phyloP scores from a whole-genome alignment of 2,888 invertebrate genomes.

The Papilio demoleus region DNA sequence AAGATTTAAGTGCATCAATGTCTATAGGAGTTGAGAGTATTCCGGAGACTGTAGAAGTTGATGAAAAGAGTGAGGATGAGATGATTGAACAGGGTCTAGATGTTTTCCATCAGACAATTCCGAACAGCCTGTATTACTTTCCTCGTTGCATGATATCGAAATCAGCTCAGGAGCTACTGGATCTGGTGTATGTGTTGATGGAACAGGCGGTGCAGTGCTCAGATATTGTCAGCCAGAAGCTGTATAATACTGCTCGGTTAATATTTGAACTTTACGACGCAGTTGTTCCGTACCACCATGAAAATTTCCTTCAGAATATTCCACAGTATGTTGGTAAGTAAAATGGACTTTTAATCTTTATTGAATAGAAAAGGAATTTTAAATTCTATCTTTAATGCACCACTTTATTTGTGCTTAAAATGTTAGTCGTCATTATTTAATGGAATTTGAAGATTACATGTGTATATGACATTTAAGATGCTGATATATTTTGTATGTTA shows the following conservation, averaged over 20 bases:
- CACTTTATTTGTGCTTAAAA: too few relatives aligned
- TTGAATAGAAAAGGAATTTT: too few relatives aligned
- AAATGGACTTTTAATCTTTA: too few relatives aligned
- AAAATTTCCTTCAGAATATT: conserved; percentile 90
- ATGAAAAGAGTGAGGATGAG: conserved; percentile 47
- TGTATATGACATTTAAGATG: too few relatives aligned
- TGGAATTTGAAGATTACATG: not conserved
- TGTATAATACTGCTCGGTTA: conserved; percentile 88
- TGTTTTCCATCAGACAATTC: conserved; percentile 71
- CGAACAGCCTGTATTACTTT: conserved; percentile 76
- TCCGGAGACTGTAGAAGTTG: conserved; percentile 49
- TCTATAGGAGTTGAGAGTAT: conserved; percentile 79
- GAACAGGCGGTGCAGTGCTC: conserved; percentile 86
- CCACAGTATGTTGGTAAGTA: conserved; percentile 92
- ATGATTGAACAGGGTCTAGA: conserved; percentile 66
- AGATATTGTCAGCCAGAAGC: conserved; percentile 84
- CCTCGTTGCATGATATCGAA: conserved; percentile 85
- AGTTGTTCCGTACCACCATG: conserved; percentile 91
- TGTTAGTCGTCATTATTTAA: not conserved
- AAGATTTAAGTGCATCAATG: conserved; percentile 90
- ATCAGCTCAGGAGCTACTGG: conserved; percentile 85
- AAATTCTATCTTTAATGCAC: too few relatives aligned
- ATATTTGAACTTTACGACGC: conserved; percentile 91
- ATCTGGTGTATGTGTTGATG: conserved; percentile 86
- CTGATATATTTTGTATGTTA: too few relatives aligned